These are phyloP conservation scores for Procambarus clarkii DNA, from an alignment of 1,140 invertebrate genomes.

Conservation along the genomic window DNA sequence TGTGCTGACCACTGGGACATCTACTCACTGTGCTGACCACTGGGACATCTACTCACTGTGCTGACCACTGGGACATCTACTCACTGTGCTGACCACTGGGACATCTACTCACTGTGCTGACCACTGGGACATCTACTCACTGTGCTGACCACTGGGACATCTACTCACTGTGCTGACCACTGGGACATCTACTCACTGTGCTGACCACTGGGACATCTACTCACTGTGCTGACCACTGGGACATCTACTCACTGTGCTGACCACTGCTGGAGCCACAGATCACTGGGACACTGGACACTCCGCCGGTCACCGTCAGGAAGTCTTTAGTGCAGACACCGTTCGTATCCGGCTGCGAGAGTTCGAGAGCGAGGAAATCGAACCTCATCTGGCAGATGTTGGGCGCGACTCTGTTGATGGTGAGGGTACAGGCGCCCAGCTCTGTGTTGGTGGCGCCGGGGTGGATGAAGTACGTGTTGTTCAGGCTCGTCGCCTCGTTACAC, in stretches of 20 bases:
- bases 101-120: no score
- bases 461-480: constrained; percentile 74
- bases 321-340: constrained; percentile 82
- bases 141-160: no score
- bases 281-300: not conserved
- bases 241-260: not conserved
- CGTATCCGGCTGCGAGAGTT: constrained; percentile 83
- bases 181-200: no score
- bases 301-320: not conserved
- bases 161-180: no score
- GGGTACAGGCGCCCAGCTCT: constrained; percentile 82
- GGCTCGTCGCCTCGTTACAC: constrained; percentile 73
- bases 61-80: no score
- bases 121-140: no score
- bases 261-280: not conserved
- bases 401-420: constrained; percentile 83
- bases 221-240: not conserved
- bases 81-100: no score
- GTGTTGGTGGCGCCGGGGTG: constrained; percentile 75
- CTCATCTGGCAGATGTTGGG: constrained; percentile 86
- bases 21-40: no score
- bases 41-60: no score
- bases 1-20: no score
- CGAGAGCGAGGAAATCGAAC: constrained; percentile 85
- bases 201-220: not conserved